Evolutionary conservation across 92 coral and sea anemone genomes (phyloP).

Genomic region (Porites rus): DNA sequence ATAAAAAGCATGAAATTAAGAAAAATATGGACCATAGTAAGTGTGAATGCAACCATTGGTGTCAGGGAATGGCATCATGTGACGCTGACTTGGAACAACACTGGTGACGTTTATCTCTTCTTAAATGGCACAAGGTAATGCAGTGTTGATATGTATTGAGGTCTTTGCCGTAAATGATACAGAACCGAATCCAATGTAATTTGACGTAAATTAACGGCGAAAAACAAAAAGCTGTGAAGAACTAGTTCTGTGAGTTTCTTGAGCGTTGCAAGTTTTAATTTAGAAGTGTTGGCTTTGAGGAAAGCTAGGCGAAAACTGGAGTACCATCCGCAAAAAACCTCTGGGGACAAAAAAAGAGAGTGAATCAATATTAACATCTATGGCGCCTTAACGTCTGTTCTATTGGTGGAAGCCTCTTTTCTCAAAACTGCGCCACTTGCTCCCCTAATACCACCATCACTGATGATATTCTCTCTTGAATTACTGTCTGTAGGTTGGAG

Average conservation of each 20-base stretch:
- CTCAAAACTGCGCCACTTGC: not conserved
- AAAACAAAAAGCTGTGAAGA: too few species aligned
- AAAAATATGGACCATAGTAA: slow-evolving; percentile 49
- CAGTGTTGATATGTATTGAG: not conserved
- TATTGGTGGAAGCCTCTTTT: too few species aligned
- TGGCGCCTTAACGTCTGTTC: too few species aligned
- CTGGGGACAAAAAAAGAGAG: too few species aligned
- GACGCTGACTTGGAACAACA: slow-evolving; percentile 66
- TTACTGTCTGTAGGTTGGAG: slow-evolving; percentile 15
- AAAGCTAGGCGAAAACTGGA: too few species aligned
- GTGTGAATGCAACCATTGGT: slow-evolving; percentile 32
- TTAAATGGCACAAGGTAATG: slow-evolving; percentile 69
- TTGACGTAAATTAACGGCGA: too few species aligned
- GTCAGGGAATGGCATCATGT: slow-evolving; percentile 61
- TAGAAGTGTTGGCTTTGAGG: too few species aligned
- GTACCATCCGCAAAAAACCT: too few species aligned
- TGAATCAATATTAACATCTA: too few species aligned
- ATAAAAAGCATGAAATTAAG: slow-evolving; percentile 57
- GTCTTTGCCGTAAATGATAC: not conserved
- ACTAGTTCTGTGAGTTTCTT: too few species aligned
- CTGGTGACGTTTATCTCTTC: slow-evolving; percentile 52
- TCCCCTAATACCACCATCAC: not conserved
- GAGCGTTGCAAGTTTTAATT: too few species aligned
- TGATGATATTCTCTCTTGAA: too few species aligned
- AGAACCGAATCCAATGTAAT: not conserved